phyloP scores from a whole-genome alignment of 2,797 vertebrate species.

The Perodicticus potto region DNA sequence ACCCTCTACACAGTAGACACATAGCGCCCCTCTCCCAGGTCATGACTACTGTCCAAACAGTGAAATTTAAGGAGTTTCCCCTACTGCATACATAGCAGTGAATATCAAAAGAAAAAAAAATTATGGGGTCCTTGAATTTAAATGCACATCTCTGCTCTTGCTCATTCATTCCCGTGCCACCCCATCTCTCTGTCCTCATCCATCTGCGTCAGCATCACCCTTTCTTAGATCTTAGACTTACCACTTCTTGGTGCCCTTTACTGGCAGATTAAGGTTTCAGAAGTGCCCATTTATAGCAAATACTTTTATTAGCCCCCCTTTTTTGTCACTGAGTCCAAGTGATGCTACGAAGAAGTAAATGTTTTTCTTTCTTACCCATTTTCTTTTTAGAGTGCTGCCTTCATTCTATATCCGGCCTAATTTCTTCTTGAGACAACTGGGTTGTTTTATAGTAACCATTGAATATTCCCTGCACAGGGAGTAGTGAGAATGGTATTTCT shows the following conservation, averaged over 20 bases:
- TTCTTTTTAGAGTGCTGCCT: constrained; percentile 40
- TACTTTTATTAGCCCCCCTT: background rate
- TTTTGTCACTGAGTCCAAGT: background rate
- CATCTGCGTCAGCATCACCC: background rate
- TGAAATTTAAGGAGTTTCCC: constrained; percentile 25
- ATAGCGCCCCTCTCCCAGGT: background rate
- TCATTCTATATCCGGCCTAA: background rate
- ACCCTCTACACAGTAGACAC: background rate
- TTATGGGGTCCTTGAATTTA: background rate
- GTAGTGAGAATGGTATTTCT: background rate
- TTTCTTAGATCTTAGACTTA: background rate
- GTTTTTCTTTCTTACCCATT: background rate
- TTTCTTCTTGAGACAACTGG: background rate
- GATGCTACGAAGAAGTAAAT: background rate
- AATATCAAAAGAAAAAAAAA: background rate
- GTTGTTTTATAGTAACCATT: background rate
- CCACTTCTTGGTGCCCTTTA: background rate
- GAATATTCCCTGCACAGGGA: background rate
- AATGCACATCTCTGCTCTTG: background rate
- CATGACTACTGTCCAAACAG: background rate
- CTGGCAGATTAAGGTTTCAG: background rate
- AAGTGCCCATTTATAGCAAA: background rate
- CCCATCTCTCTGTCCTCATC: background rate
- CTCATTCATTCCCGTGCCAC: background rate
- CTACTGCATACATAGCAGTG: background rate